Conservation (phyloP, 2,888 invertebrate genomes). For the Pomacea canaliculata region DNA sequence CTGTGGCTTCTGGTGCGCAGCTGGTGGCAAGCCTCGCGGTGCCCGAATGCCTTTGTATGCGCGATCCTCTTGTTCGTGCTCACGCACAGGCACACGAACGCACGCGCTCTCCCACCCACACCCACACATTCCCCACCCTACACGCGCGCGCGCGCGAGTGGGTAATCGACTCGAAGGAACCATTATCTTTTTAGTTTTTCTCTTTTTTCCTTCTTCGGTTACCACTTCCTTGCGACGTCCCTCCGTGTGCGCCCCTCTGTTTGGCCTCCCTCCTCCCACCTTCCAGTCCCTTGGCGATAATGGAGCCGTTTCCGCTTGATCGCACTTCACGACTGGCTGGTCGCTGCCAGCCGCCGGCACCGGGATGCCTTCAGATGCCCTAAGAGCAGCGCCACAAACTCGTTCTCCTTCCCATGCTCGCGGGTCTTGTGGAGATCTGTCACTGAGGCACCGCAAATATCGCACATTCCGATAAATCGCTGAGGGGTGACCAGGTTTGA, state of each 20-base stretch:
- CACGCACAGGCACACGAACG: background rate
- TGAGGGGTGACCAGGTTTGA: too few relatives aligned
- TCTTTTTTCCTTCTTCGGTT: background rate
- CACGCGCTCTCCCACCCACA: background rate
- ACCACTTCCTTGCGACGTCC: too few relatives aligned
- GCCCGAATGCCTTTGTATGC: too few relatives aligned
- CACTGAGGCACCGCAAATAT: too few relatives aligned
- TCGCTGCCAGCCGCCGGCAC: background rate
- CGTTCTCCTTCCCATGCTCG: too few relatives aligned
- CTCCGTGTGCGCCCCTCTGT: too few relatives aligned
- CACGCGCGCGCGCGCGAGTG: background rate
- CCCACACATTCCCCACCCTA: background rate
- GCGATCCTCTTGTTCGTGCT: too few relatives aligned
- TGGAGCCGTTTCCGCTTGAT: conserved; percentile 13
- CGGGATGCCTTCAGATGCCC: background rate
- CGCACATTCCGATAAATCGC: too few relatives aligned
- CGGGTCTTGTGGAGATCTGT: too few relatives aligned
- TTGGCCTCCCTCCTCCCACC: background rate
- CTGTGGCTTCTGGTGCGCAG: too few relatives aligned
- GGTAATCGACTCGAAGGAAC: background rate
- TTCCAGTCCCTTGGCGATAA: conserved; percentile 1
- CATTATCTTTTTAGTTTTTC: background rate
- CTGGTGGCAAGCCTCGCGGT: too few relatives aligned
- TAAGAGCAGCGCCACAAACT: background rate
- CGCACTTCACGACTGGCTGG: conserved; percentile 11